Evolutionary conservation across 2,113 vertebrate genomes (phyloP), one percentile per base, ranked within the genome.

Genomic region (Heliornis fulica): DNA sequence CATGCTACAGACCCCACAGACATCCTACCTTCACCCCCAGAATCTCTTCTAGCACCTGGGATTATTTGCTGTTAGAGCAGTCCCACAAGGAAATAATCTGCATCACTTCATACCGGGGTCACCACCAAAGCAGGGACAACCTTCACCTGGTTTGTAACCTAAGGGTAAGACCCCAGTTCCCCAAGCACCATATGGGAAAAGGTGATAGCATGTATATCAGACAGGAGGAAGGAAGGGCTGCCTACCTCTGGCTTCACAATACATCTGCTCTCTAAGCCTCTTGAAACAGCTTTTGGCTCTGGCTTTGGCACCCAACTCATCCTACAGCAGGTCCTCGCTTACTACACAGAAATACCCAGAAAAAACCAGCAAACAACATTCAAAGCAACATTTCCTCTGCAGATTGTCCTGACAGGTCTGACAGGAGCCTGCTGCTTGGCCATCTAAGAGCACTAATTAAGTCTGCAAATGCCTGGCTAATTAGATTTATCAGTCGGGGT

Each of bases 381-480:
- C 68, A 75, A 84, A 85, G 79, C 7, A 11, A 11, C 15, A 9
- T 19, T 60, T 72, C 31, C 32, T 60, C 45, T 7, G 22, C 60
- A 75, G 43, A 31, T 15, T 1, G 46, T 56, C n/a, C 66, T 53
- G 19, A 38, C 12, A 20, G 40, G 0, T 15, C 68, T 29, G 41
- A 15, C 41, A 69, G 63, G n/a, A 70, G 4, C 17, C 65, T 38
- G 60, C 53, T 50, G 41, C 80, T 80, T 48, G 45, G 17, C 41
- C 38, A 57, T 51, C 43, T 21, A 68, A 20, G 25, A 32, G 29
- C 1, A 5, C 51, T 76, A 45, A 46, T 66, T 54, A 38, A 28
- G 22, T 16, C 38, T 1, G 2, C 31, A 32, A 36, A 43, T 14
- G 10, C 20, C 1, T 0, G 16, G 43, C 69, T 75, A 28, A 13